These are phyloP conservation scores for Drosophila nannoptera DNA, from an alignment of 1,140 invertebrate genomes.

Conservation along the genomic window DNA sequence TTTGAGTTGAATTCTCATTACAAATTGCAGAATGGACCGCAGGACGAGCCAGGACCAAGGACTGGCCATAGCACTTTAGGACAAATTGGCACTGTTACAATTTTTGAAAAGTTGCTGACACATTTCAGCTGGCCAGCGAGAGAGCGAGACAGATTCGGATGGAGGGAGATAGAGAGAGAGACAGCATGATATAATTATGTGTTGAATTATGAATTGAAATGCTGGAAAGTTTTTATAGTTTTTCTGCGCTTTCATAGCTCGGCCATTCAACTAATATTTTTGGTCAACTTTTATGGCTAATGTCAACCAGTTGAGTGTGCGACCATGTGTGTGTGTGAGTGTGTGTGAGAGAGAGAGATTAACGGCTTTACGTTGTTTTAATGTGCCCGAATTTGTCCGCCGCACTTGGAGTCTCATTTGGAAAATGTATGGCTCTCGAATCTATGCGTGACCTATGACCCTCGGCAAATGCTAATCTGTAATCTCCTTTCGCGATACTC, in stretches of 20 bases:
- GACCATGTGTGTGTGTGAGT: constrained; percentile 4
- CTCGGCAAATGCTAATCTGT: too few species aligned
- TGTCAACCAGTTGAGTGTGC: constrained; percentile 29
- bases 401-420: background rate
- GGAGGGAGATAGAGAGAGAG: background rate
- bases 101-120: constrained; percentile 72
- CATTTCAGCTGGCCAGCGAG: constrained; percentile 40
- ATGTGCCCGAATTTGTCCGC: constrained; percentile 44
- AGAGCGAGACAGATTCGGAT: background rate
- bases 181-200: constrained; percentile 66
- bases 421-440: constrained; percentile 7
- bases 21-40: constrained; percentile 26
- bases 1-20: constrained; percentile 71
- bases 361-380: constrained; percentile 49
- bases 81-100: constrained; percentile 72
- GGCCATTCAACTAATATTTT: constrained; percentile 55
- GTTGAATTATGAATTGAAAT: constrained; percentile 76
- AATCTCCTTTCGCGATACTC: too few species aligned
- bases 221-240: constrained; percentile 67
- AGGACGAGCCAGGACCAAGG: constrained; percentile 7
- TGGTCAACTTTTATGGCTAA: constrained; percentile 62
- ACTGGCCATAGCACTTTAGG: constrained; percentile 46
- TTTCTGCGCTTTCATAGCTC: constrained; percentile 55
- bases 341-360: background rate
- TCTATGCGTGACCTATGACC: background rate